Evolutionary conservation across 2,888 invertebrate species (phyloP).

Genomic region (Chrysodeixis includens): DNA sequence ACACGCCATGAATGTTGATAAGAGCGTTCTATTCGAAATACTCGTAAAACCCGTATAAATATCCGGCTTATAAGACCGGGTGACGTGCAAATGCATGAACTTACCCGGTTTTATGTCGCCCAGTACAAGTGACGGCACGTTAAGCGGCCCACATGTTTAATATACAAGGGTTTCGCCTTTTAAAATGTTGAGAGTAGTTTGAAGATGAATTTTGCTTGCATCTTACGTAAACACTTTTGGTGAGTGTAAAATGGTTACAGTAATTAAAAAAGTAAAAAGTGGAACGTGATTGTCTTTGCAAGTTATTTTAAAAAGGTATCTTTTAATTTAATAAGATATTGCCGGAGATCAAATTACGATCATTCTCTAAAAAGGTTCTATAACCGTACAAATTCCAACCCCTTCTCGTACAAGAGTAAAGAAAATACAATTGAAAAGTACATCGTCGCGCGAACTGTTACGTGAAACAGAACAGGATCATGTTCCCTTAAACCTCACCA

Average conservation of each 20-base stretch:
- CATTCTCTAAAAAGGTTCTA: background rate
- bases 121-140: constrained; percentile 27
- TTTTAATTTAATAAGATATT: no score
- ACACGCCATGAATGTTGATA: constrained; percentile 58
- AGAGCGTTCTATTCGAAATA: constrained; percentile 56
- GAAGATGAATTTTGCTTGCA: background rate
- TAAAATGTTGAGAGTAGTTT: constrained; percentile 21
- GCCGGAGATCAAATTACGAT: background rate
- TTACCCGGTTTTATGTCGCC: constrained; percentile 32
- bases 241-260: background rate
- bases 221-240: background rate
- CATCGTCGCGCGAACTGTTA: background rate
- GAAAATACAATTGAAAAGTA: background rate
- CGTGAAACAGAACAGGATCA: constrained; percentile 10
- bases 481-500: constrained; percentile 7
- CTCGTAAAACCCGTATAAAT: constrained; percentile 65
- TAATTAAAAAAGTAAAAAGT: no score
- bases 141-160: constrained; percentile 27
- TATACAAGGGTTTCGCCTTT: constrained; percentile 27
- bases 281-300: no score
- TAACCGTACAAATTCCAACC: background rate
- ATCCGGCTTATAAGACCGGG: constrained; percentile 51
- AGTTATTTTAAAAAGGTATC: no score
- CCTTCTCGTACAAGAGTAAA: background rate
- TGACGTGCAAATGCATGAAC: constrained; percentile 42